Evolutionary conservation across 2,888 invertebrate species (phyloP).

Genomic region (Alloplasta piceator): DNA sequence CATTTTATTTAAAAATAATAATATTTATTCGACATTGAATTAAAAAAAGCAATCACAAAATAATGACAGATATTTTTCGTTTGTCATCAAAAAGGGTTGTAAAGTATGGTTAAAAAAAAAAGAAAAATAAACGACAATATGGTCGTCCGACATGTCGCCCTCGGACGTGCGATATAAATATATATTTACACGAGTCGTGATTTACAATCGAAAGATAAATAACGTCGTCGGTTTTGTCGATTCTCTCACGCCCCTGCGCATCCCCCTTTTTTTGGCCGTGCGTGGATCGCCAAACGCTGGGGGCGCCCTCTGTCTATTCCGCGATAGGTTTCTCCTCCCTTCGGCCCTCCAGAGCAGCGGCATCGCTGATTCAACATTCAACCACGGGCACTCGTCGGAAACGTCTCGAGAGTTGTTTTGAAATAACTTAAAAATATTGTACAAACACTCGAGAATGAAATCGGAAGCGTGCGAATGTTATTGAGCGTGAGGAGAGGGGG

Average conservation of each 20-base stretch:
- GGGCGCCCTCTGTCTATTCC: constrained; percentile 14
- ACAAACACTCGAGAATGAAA: constrained; percentile 72
- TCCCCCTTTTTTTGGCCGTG: constrained; percentile 26
- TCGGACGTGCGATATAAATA: constrained; percentile 42
- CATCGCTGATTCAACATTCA: not conserved
- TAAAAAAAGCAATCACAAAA: not conserved
- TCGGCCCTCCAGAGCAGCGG: not conserved
- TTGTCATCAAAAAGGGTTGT: constrained; percentile 43
- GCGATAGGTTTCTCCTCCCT: constrained; percentile 7
- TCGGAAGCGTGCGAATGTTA: constrained; percentile 62
- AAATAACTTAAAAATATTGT: constrained; percentile 76
- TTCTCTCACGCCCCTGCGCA: constrained; percentile 51
- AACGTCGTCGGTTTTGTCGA: constrained; percentile 39
- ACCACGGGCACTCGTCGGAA: constrained; percentile 42
- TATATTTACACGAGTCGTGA: constrained; percentile 49
- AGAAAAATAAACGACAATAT: constrained; percentile 17
- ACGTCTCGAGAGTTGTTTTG: constrained; percentile 71
- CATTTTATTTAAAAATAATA: constrained; percentile 2
- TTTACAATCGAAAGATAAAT: constrained; percentile 66
- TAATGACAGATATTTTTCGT: constrained; percentile 14
- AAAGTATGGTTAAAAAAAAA: constrained; percentile 28
- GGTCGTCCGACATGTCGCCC: constrained; percentile 45
- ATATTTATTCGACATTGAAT: constrained; percentile 17
- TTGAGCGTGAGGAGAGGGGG: not conserved
- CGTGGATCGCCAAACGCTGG: constrained; percentile 29